Base-by-base conservation (phyloP, 2,888 invertebrate species). In the Malacosoma neustria region DNA sequence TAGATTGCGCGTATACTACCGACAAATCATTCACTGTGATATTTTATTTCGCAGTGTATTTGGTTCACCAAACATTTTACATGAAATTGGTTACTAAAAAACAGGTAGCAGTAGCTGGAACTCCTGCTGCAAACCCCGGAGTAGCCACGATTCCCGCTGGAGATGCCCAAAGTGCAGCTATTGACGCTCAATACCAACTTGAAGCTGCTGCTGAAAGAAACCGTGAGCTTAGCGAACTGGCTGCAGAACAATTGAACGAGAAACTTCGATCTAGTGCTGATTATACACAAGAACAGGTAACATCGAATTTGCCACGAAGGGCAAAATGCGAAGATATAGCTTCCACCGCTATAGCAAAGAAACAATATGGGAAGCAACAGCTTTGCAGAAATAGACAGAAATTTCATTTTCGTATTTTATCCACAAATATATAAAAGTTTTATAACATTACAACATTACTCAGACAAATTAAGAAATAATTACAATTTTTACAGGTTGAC, bases 151-250 rank as follows among this genome's bases (percentile, higher is more conserved):
- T 81, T 12, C 62, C 71, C 0, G 54, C 79, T 2, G 84, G 79
- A 3, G 84, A 85, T 49, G 42, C 80, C 4, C 74, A 84, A 41
- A 84, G 76, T 1, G n/a, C n/a, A n/a, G 69, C 60, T 29, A 84
- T 82, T 13, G 61, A 84, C 36, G 76, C 80, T 3, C 71, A 75
- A 48, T 70, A 72, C 3, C 46, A 59, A 29, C 61, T 56, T 1
- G 61, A 58, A 3, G 61, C 63, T 0, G 51, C 64, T 0, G 62
- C 45, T 1, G 81, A 82, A 48, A 59, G 69, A 40, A 68, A 70
- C 0, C 51, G 66, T 22, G 62, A 64, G 36, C 30, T 57, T 5
- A 44, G 57, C 3, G 77, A 80, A 32, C 57, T 62, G 13, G 70
- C 65, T 0, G 46, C 51, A 1, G 67, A 72, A 32, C 63, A 67